These are phyloP conservation scores for Solenopsis invicta DNA, from an alignment of 1,140 invertebrate species.

Conservation along the genomic window DNA sequence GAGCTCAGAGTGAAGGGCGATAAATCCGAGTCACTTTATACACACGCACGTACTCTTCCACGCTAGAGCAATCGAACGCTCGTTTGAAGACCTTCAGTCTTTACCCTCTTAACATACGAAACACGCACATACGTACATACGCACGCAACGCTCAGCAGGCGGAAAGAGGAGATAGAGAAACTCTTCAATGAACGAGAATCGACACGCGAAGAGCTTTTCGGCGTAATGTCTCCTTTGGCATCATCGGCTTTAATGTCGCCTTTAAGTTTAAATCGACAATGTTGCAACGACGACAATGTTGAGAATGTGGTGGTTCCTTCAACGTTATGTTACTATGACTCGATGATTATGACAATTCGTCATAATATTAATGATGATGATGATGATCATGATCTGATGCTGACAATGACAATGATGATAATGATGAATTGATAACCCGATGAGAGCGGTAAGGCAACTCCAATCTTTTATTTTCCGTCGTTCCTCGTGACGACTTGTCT, in stretches of 20 bases:
- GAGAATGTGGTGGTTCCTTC: conserved; percentile 48
- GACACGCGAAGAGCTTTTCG: conserved; percentile 68
- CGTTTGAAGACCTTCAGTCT: not conserved
- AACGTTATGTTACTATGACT: conserved; percentile 55
- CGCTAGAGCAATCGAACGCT: not conserved
- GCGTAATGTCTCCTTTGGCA: conserved; percentile 22
- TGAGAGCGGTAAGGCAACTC: conserved; percentile 76
- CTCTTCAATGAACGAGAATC: conserved; percentile 57
- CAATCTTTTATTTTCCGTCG: conserved; percentile 69
- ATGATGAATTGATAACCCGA: conserved; percentile 43
- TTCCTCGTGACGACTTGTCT: not conserved
- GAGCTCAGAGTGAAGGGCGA: not conserved
- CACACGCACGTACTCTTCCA: not conserved
- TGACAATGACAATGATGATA: conserved; percentile 73
- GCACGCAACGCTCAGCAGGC: conserved; percentile 17
- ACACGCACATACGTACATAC: conserved; percentile 17
- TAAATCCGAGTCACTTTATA: conserved; percentile 13
- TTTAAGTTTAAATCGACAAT: conserved; percentile 56
- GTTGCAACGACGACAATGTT: conserved; percentile 69
- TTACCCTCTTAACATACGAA: conserved; percentile 22
- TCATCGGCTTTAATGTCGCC: conserved; percentile 60
- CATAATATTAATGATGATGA: conserved; percentile 71
- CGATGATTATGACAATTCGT: conserved; percentile 65
- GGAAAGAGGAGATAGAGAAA: not conserved
- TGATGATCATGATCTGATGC: no score